Percentiles rank a stretch among this genome's conserved stretches.
Conservation (phyloP, 2,888 invertebrate species). For the Invenusta paracnida region DNA sequence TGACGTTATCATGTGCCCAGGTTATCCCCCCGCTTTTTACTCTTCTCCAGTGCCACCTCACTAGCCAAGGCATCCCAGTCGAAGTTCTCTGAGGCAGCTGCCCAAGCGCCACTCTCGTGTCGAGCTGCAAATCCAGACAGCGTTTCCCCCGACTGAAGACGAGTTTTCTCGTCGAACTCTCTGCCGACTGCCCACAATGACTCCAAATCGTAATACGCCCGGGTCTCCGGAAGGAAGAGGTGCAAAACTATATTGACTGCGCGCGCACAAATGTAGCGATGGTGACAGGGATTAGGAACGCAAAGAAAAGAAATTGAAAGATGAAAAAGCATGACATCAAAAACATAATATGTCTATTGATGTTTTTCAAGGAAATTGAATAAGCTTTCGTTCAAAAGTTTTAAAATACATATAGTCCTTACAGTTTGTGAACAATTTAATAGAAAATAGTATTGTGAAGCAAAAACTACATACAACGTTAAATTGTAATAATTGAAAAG, state of each 20-base stretch:
- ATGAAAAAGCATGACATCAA: no score
- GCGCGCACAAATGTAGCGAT: no score
- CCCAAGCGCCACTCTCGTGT: not conserved
- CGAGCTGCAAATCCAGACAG: not conserved
- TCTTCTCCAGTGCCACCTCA: not conserved
- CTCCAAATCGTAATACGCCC: constrained; percentile 78
- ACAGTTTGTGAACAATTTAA: no score
- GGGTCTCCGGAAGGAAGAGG: constrained; percentile 71
- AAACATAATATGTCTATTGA: no score
- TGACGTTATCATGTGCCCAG: not conserved
- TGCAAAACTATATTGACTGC: constrained; percentile 89
- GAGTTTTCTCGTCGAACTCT: not conserved
- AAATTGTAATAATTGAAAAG: no score
- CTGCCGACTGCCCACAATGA: constrained; percentile 80
- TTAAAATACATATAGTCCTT: no score
- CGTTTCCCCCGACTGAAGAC: not conserved
- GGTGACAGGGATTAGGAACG: no score
- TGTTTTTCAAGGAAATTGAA: no score
- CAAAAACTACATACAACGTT: no score
- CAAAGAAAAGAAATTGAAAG: constrained; percentile 55
- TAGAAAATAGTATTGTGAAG: no score
- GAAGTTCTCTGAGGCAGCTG: not conserved
- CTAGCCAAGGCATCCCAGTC: not conserved
- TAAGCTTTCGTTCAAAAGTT: no score
- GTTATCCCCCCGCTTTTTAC: not conserved